Evolutionary conservation across 1,140 invertebrate species (phyloP).

Genomic region (Chironomus striatipennis): DNA sequence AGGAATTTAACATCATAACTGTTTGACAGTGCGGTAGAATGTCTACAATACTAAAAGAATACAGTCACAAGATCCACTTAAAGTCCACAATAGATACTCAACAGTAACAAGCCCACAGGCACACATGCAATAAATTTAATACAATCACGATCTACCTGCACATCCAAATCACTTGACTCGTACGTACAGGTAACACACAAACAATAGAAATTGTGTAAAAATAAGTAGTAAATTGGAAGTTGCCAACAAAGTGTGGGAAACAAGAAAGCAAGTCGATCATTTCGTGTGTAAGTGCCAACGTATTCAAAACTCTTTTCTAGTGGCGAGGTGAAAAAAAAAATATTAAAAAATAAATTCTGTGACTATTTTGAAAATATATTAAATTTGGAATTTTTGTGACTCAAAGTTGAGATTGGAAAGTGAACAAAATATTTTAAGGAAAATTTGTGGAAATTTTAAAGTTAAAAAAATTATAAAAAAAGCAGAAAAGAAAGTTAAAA

Average conservation of each 20-base stretch:
- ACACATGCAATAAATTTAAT: too few relatives aligned
- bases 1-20: too few relatives aligned
- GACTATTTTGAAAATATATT: background rate
- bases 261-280: background rate
- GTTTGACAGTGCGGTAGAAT: too few relatives aligned
- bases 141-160: too few relatives aligned
- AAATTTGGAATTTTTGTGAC: background rate
- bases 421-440: too few relatives aligned
- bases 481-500: background rate
- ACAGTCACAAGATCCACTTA: too few relatives aligned
- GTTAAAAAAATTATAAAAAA: background rate
- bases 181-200: background rate
- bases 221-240: background rate
- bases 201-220: background rate
- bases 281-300: slow-evolving; percentile 11
- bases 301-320: background rate
- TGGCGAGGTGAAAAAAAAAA: background rate
- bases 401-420: background rate
- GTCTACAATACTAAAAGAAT: too few relatives aligned
- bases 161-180: too few relatives aligned
- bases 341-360: background rate
- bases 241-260: slow-evolving; percentile 5
- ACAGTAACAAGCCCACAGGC: too few relatives aligned
- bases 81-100: too few relatives aligned
- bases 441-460: background rate